A percentile compares a stretch with the other conserved stretches of the same genome.
Evolutionary conservation across 92 coral and sea anemone species (phyloP).

Genomic region (Virgularia gustaviana): DNA sequence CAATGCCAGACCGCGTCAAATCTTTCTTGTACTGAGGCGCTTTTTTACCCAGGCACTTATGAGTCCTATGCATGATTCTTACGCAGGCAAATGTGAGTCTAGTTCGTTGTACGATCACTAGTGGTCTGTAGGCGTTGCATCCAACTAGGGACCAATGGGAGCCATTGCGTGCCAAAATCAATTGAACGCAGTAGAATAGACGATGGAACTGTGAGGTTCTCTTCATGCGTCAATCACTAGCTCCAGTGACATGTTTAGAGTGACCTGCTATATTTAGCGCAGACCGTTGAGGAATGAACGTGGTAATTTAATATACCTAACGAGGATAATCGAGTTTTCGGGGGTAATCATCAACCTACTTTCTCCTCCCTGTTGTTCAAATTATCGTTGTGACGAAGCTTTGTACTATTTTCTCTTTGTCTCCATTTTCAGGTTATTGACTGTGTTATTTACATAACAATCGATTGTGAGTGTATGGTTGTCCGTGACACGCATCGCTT

Average conservation of each 20-base stretch:
- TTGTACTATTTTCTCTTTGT: slow-evolving; percentile 17
- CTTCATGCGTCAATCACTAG: slow-evolving; percentile 41
- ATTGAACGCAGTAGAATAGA: slow-evolving; percentile 19
- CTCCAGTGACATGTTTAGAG: slow-evolving; percentile 41
- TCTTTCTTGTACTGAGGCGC: too few species aligned
- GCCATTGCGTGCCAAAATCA: slow-evolving; percentile 12
- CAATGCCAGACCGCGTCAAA: slow-evolving; percentile 5
- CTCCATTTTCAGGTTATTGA: neutral
- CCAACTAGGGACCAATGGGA: neutral
- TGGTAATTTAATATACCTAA: slow-evolving; percentile 34
- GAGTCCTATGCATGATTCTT: too few species aligned
- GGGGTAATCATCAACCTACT: slow-evolving; percentile 26
- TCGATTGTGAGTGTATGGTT: slow-evolving; percentile 18
- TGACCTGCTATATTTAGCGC: slow-evolving; percentile 36
- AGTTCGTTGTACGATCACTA: too few species aligned
- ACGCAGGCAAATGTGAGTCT: too few species aligned
- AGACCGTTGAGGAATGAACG: slow-evolving; percentile 20
- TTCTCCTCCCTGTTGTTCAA: slow-evolving; percentile 31
- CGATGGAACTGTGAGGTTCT: slow-evolving; percentile 23
- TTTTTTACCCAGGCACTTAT: too few species aligned
- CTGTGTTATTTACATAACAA: slow-evolving; percentile 28
- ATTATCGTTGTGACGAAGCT: slow-evolving; percentile 21
- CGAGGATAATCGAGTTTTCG: slow-evolving; percentile 23
- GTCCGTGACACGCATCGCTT: slow-evolving; percentile 42
- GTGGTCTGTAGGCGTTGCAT: neutral